Base-by-base conservation (phyloP, 2,113 vertebrate genomes). In the Brienomyrus longianalis region DNA sequence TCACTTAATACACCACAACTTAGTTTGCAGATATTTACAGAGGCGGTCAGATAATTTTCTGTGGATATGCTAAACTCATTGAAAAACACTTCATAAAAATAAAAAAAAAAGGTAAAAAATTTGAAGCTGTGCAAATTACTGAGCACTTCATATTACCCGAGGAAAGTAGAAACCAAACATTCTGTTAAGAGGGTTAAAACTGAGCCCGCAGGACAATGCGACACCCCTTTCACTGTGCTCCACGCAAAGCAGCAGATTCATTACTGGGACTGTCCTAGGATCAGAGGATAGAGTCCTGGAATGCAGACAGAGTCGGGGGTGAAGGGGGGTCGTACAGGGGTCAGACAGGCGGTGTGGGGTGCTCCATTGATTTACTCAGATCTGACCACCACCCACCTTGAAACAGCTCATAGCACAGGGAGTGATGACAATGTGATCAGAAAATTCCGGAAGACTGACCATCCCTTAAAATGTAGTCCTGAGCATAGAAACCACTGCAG, bases 51-150 rank as follows among this genome's bases (percentile, higher is more conserved):
- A 77, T 56, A 47, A 80, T 66, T 35, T 70, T 43, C 4, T 59
- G 39, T 13, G 17, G 54, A 88, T 39, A 2, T 39, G 1, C 39
- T 39, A 39, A 39, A 39, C 39, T 39, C 39, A 39, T 54, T 62
- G 31, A 77, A 35, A 70, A 70, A 90, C 92, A 89, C 90, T 92
- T 92, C 90, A 90, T 93, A 89, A 86, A 59, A 91, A 90, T 91
- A 91, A 17, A n/a, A 10, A 27, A 66, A 3, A 62, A 62, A 27
- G 0, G 6, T 0, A 56, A 56, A 59, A n/a, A 62, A 86, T 2
- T 86, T 35, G 6, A 35, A 54, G 86, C 23, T 62, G 88, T 52
- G 89, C 90, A 89, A 48, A 91, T 91, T 59, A 39, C 48, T 35
- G 23, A 88, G 84, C 84, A 83, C 83, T 92, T 92, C 87, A 88